Evolutionary conservation across 2,888 invertebrate species (phyloP), one percentile per base, ranked within the genome.

Genomic region (Cristatella mucedo): DNA sequence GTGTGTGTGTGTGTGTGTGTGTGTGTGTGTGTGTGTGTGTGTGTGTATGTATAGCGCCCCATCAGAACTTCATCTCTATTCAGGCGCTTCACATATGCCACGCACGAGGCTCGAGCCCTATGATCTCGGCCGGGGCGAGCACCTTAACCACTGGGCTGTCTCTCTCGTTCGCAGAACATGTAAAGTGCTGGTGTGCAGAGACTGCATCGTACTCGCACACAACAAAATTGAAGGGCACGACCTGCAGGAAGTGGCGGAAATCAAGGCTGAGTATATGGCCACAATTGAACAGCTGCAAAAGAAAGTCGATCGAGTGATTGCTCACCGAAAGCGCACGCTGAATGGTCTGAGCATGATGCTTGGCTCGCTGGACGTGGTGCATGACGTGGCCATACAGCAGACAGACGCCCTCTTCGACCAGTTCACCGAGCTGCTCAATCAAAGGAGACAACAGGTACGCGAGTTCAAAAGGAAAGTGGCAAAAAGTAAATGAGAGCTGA

Each of bases 131-230:
- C n/a, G n/a, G n/a, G n/a, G n/a, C n/a, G n/a, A n/a, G n/a, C n/a
- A n/a, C n/a, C n/a, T n/a, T n/a, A n/a, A n/a, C n/a, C n/a, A n/a
- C n/a, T n/a, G n/a, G n/a, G n/a, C n/a, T 11, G 9, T 26, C 26
- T 26, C n/a, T 26, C 16, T 18, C 16, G n/a, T 33, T 33, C 22
- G n/a, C 19, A 36, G 36, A 29, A 36, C 36, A 20, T 36, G 36
- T 29, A 36, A n/a, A 6, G 9, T 6, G 13, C 22, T 36, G 36
- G 36, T 36, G 24, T 49, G 49, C 22, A 13, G 47, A 18, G 49
- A 49, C 29, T 49, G 49, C 29, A 45, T 41, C 3, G 44, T 47
- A 9, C 36, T 46, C 11, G 48, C 48, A n/a, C 49, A 49, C 36
- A 42, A 40, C 30, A 41, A 44, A 20, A n/a, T 21, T 3, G 45